Conservation (phyloP, 1,140 invertebrate species). For the Heliconius hermathena region DNA sequence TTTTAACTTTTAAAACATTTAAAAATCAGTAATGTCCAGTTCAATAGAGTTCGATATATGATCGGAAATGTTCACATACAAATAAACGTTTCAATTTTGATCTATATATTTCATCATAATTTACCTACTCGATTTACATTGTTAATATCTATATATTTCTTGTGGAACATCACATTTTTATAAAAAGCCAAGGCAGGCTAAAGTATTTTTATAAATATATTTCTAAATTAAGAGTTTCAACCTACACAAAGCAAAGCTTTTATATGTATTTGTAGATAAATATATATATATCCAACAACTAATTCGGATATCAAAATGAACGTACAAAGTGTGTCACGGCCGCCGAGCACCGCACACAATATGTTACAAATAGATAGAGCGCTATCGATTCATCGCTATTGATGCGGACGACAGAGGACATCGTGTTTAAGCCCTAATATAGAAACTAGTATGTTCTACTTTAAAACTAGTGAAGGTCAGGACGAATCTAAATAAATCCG, state of each 20-base stretch:
- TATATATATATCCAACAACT: neutral
- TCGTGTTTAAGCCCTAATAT: neutral
- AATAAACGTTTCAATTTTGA: too few relatives aligned
- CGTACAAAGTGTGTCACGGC: conserved; percentile 50
- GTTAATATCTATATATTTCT: too few relatives aligned
- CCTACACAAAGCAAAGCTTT: neutral
- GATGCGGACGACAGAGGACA: neutral
- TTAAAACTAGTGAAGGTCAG: conserved; percentile 5
- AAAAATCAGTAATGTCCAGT: too few relatives aligned
- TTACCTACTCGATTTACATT: too few relatives aligned
- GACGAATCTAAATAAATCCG: conserved; percentile 6
- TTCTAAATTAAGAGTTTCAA: too few relatives aligned
- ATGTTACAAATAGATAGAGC: conserved; percentile 44
- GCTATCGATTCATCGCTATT: conserved; percentile 4
- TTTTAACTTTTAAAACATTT: too few relatives aligned
- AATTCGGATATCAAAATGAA: conserved; percentile 40
- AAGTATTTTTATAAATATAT: too few relatives aligned
- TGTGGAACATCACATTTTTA: too few relatives aligned
- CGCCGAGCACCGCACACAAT: conserved; percentile 41
- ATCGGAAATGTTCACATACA: too few relatives aligned
- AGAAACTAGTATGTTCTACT: conserved; percentile 6
- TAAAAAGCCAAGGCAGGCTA: too few relatives aligned
- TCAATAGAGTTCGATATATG: too few relatives aligned
- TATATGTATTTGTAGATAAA: neutral
- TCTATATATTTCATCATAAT: too few relatives aligned